These are phyloP conservation scores for Ctenodactylus gundi DNA, from an alignment of 2,113 vertebrate genomes.

Conservation along the genomic window DNA sequence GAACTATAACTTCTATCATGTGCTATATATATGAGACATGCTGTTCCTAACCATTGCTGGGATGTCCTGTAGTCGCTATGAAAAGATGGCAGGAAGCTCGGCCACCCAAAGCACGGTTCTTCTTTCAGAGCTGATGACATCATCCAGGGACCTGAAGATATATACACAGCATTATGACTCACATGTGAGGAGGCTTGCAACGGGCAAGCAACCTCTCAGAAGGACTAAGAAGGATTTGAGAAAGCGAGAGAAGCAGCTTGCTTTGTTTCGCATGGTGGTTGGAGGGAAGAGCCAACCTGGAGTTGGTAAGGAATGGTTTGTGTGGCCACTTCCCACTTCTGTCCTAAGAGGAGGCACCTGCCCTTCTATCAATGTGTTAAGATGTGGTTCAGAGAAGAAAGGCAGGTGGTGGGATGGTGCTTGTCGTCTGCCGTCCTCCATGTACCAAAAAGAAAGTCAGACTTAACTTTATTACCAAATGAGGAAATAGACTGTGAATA, in stretches of 20 bases:
- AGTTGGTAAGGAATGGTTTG: neutral
- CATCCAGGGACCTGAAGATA: neutral
- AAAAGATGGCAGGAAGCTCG: neutral
- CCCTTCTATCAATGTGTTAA: neutral
- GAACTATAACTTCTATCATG: neutral
- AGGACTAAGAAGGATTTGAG: neutral
- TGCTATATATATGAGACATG: neutral
- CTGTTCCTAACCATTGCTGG: too few relatives aligned
- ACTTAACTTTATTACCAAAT: neutral
- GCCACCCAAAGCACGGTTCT: neutral
- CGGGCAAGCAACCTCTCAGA: neutral
- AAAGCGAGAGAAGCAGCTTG: neutral
- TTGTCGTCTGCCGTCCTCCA: neutral
- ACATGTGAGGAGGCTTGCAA: neutral
- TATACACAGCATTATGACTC: neutral
- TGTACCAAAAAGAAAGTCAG: neutral
- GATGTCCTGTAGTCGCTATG: neutral
- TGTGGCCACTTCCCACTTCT: neutral
- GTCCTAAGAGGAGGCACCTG: neutral
- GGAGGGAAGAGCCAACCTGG: neutral
- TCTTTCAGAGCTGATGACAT: neutral
- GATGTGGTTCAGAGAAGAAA: neutral
- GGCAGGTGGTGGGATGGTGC: accelerated
- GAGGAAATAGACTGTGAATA: neutral
- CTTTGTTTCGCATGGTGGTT: neutral